phyloP scores from a whole-genome alignment of 2,888 invertebrate genomes.

The Sarcophaga carnaria region DNA sequence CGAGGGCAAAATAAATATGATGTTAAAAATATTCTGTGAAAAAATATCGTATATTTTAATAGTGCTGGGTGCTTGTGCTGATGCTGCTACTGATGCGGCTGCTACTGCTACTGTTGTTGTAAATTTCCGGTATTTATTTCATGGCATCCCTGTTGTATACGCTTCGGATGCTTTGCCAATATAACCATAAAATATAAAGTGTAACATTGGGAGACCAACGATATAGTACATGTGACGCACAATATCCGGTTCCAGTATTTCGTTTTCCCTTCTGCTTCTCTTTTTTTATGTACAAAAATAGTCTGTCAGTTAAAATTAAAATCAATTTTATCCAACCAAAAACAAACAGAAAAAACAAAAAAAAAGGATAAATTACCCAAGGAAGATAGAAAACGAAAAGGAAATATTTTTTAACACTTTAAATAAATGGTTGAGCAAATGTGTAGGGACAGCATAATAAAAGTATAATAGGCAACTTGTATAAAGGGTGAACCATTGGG shows the following conservation, averaged over 20 bases:
- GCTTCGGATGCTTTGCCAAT: not conserved
- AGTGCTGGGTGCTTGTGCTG: not conserved
- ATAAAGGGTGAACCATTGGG: no score
- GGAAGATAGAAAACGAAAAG: not conserved
- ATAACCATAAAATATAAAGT: not conserved
- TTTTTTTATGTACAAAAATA: not conserved
- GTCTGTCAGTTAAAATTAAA: not conserved
- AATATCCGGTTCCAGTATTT: not conserved
- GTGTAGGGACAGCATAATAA: no score
- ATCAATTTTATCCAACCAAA: not conserved
- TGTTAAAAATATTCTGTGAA: not conserved
- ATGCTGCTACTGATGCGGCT: not conserved
- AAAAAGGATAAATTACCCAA: not conserved
- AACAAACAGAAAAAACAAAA: not conserved
- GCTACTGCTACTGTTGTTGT: not conserved
- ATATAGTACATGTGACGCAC: not conserved
- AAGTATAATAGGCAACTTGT: no score
- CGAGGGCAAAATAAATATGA: not conserved
- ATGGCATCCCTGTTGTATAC: not conserved
- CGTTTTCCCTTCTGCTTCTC: not conserved
- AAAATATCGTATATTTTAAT: not conserved
- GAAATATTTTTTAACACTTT: not conserved
- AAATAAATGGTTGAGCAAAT: not conserved
- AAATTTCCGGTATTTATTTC: not conserved
- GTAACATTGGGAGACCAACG: not conserved